Conservation (phyloP, 2,113 vertebrate species). For the Aptenodytes patagonicus region DNA sequence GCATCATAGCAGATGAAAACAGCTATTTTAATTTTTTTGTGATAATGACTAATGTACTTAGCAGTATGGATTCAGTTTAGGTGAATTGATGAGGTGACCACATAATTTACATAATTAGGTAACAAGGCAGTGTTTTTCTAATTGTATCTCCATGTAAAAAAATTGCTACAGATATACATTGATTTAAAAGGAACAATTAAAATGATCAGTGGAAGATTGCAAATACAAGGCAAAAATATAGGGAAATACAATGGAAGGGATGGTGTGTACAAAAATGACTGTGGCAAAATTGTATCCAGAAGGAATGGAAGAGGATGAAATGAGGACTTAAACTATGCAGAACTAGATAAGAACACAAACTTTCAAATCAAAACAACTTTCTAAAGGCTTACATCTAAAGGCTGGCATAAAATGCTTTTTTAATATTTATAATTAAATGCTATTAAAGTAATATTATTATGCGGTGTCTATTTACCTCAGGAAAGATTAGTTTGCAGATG, state of each 20-base stretch:
- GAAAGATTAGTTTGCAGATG: slow-evolving; percentile 92
- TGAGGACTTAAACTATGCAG: not conserved
- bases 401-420: not conserved
- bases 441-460: not conserved
- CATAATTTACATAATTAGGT: not conserved
- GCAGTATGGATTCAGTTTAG: not conserved
- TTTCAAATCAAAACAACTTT: not conserved
- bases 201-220: not conserved
- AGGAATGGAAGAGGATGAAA: not conserved
- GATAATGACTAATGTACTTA: not conserved
- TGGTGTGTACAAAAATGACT: not conserved
- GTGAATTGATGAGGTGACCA: not conserved
- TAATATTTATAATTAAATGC: not conserved
- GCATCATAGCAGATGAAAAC: not conserved
- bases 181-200: not conserved
- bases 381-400: not conserved
- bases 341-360: not conserved
- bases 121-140: not conserved
- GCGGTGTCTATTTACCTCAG: slow-evolving; percentile 82
- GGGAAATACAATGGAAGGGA: not conserved
- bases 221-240: not conserved
- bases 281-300: not conserved
- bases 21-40: not conserved
- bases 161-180: not conserved
- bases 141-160: not conserved